These are phyloP conservation scores for Torymus texanus DNA, from an alignment of 2,888 invertebrate species.

Conservation along the genomic window DNA sequence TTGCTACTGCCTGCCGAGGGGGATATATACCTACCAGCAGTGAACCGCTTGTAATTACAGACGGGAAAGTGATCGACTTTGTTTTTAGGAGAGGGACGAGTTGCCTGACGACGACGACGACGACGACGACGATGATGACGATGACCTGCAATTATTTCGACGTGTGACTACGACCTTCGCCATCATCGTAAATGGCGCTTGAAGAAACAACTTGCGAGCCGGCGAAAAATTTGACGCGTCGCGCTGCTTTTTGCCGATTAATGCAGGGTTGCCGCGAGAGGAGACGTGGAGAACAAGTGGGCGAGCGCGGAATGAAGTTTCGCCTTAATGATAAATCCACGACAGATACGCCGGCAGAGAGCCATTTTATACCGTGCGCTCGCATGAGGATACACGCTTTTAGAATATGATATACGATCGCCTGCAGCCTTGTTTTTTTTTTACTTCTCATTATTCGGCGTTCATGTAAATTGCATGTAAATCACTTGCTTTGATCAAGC, in stretches of 20 bases:
- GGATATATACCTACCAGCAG: background rate
- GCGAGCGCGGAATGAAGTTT: constrained; percentile 33
- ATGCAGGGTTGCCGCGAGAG: constrained; percentile 26
- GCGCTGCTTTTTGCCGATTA: constrained; percentile 32
- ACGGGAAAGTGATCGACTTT: constrained; percentile 31
- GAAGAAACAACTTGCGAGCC: background rate
- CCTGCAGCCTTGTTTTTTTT: background rate
- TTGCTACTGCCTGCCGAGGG: background rate
- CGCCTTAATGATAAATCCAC: constrained; percentile 41
- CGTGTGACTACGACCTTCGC: constrained; percentile 42
- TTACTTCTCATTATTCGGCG: background rate
- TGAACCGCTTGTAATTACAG: constrained; percentile 17
- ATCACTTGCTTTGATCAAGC: background rate
- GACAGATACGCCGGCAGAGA: constrained; percentile 12
- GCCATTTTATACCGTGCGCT: constrained; percentile 17
- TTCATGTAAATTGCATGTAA: background rate
- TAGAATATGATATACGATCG: constrained; percentile 19
- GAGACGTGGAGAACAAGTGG: constrained; percentile 4
- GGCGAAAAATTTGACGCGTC: constrained; percentile 16
- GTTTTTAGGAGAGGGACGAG: constrained; percentile 28
- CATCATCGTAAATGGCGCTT: constrained; percentile 13
- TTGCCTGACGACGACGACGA: too few relatives aligned
- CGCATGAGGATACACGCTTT: constrained; percentile 11
- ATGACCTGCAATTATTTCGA: constrained; percentile 30
- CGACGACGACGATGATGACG: too few relatives aligned